phyloP scores from a whole-genome alignment of 2,888 invertebrate species.

The Miltochrista miniata region DNA sequence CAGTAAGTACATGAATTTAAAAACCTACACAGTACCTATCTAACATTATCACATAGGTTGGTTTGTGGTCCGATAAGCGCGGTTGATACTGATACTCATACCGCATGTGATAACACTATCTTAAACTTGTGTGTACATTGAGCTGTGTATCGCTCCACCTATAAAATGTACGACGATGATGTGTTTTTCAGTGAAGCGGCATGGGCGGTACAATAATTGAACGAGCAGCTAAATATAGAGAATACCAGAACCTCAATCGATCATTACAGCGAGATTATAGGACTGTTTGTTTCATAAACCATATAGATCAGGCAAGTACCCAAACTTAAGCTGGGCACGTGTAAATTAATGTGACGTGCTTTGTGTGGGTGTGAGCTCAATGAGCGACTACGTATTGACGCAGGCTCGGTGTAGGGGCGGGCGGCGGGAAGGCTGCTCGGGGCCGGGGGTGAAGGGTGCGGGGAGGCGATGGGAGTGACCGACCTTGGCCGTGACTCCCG shows the following conservation, averaged over 20 bases:
- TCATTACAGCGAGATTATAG: slow-evolving; percentile 28
- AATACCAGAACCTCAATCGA: slow-evolving; percentile 36
- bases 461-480: slow-evolving; percentile 47
- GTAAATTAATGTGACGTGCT: slow-evolving; percentile 28
- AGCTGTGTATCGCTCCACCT: slow-evolving; percentile 3
- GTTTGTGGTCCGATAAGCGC: slow-evolving; percentile 44
- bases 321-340: slow-evolving; percentile 37
- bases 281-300: slow-evolving; percentile 39
- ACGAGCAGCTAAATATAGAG: slow-evolving; percentile 26
- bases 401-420: slow-evolving; percentile 34
- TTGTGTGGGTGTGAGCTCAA: slow-evolving; percentile 53
- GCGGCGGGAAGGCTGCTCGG: slow-evolving; percentile 26
- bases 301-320: slow-evolving; percentile 20
- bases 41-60: slow-evolving; percentile 55
- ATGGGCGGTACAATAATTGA: slow-evolving; percentile 11
- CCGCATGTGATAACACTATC: slow-evolving; percentile 49
- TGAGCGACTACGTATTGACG: slow-evolving; percentile 62
- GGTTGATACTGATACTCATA: slow-evolving; percentile 45
- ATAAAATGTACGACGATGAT: neutral
- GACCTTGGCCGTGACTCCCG: slow-evolving; percentile 82
- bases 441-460: slow-evolving; percentile 17
- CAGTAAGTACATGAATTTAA: slow-evolving; percentile 23
- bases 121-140: slow-evolving; percentile 12
- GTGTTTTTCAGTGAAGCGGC: slow-evolving; percentile 29
- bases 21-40: slow-evolving; percentile 47